Base-by-base conservation (phyloP, 2,797 vertebrate species). In the Sebastes elongatus region DNA sequence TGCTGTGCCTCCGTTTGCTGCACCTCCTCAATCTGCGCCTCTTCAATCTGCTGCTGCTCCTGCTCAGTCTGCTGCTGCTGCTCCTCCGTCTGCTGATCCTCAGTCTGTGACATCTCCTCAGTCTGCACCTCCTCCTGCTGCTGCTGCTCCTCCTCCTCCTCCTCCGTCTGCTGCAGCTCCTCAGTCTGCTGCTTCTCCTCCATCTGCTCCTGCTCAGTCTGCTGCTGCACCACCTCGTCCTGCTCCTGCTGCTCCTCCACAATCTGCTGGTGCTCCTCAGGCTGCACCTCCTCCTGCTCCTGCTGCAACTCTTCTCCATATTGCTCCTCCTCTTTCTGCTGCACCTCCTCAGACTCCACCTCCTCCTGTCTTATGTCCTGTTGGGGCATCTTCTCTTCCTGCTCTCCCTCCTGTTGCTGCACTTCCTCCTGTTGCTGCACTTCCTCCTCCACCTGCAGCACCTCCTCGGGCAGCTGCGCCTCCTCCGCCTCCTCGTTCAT, bases 401-500 rank as follows among this genome's bases (percentile, higher is more conserved):
- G 22, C 27, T 38, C 18, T n/a, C 14, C 10, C 30, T 38, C 57
- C 23, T 78, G 42, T n/a, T 74, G 20, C 38, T 71, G 66, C 66
- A 69, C 11, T 5, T 57, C 11, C 32, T 42, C 57, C 25, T 79
- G 46, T 22, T 74, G 20, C 38, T 72, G 70, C 63, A 70, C 11
- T 6, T 59, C 66, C 22, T 46, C 60, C 33, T 63, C 52, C 32
- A 4, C 33, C 33, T 30, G 74, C 65, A 23, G 64, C 62, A 52
- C 57, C 52, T 71, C 63, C 57, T 78, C 53, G 1, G 25, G 65
- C 33, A 74, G 28, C 73, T 78, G 71, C 0, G 35, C 32, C n/a
- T 81, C 86, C 69, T 81, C 84, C 16, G 9, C 27, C 42, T 88
- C 89, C 79, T 88, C 61, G 6, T 85, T 90, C 92, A 94, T 93